Base-by-base conservation (phyloP, 2,888 invertebrate species). In the Notodonta ziczac region DNA sequence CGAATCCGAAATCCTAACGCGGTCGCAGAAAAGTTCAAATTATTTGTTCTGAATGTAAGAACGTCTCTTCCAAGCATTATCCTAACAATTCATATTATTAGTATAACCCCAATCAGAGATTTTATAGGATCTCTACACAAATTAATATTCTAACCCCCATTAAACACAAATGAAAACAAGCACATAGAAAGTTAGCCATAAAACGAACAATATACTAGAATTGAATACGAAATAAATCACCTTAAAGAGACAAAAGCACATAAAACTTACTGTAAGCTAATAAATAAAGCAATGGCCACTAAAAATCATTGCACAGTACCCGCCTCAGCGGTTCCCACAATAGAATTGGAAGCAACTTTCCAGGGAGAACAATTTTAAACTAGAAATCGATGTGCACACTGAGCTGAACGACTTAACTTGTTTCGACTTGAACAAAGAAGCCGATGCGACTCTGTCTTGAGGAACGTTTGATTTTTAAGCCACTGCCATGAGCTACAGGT, bases 311-410 rank as follows among this genome's bases (percentile, higher is more conserved):
- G 69, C 63, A 68, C 69, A 68, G 72, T 70, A 74, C 67, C 70
- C 55, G 40, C 42, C 24, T 56, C 42, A 12, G 24, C 40, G 44
- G 44, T 56, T 44, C 65, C 69, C 60, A 58, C 65, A 70, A 77
- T 73, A 62, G 69, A 67, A 74, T 69, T 56, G 62, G 60, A 71
- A 58, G 63, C 67, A 69, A 74, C 58, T 81, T 77, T 59, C 63
- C 60, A 68, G 46, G 14, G 39, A 14, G 67, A 82, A 83, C 80
- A 79, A 80, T 80, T 82, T 77, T 72, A 72, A 82, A 84, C 81
- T 84, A 73, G 72, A 70, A 83, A 81, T 78, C 65, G 72, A 76
- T 77, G 80, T 76, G 77, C 63, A 65, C 74, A 69, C 60, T 63
- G 77, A 63, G 69, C 62, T 67, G 58, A 57, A 65, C 71, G 73